A percentile compares a stretch with the other conserved stretches of the same genome.
Evolutionary conservation across 1,140 invertebrate species (phyloP).

Genomic region (Leptoteleia sp.): DNA sequence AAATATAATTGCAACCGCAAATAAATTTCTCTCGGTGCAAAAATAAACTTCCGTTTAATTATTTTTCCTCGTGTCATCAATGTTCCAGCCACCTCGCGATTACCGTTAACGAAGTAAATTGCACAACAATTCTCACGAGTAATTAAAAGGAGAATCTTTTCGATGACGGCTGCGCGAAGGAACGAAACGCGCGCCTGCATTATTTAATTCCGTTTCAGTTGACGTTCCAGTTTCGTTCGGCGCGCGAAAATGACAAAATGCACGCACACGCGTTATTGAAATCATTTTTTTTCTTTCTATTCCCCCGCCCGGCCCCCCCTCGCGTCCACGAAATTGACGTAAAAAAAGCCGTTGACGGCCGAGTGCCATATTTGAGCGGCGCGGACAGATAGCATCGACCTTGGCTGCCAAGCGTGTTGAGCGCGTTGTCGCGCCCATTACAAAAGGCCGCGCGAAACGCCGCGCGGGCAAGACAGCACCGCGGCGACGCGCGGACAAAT

Average conservation of each 20-base stretch:
- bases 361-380: slow-evolving; percentile 39
- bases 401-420: slow-evolving; percentile 50
- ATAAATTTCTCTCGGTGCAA: no score
- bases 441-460: slow-evolving; percentile 31
- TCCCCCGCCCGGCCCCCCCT: no score
- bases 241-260: slow-evolving; percentile 38
- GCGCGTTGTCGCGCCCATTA: slow-evolving; percentile 55
- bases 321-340: slow-evolving; percentile 17
- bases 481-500: slow-evolving; percentile 12
- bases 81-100: slow-evolving; percentile 29
- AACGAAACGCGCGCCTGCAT: background rate
- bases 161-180: background rate
- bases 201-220: slow-evolving; percentile 9
- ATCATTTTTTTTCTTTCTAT: slow-evolving; percentile 48
- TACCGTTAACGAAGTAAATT: slow-evolving; percentile 39
- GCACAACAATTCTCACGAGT: slow-evolving; percentile 15
- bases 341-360: slow-evolving; percentile 48
- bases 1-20: no score
- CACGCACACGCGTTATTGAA: slow-evolving; percentile 57
- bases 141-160: slow-evolving; percentile 16
- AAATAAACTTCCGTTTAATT: slow-evolving; percentile 22
- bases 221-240: background rate
- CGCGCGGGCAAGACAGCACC: slow-evolving; percentile 15
- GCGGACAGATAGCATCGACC: slow-evolving; percentile 49
- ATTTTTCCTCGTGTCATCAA: slow-evolving; percentile 30